These are phyloP conservation scores for Poeciliopsis retropinna DNA, from an alignment of 2,113 vertebrate genomes.

Conservation along the genomic window DNA sequence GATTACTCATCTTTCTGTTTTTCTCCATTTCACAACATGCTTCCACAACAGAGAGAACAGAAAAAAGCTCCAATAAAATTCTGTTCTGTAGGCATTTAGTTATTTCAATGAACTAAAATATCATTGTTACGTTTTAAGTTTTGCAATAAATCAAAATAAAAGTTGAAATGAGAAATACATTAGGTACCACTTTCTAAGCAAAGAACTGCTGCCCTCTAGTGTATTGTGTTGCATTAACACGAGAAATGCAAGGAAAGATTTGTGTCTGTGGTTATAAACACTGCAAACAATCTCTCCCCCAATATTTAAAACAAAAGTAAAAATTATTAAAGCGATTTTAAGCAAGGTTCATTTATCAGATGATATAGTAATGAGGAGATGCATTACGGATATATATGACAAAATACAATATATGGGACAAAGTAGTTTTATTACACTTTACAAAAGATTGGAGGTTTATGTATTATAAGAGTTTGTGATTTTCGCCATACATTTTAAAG, in stretches of 20 bases:
- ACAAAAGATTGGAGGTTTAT: too few relatives aligned
- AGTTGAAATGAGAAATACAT: neutral
- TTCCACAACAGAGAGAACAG: neutral
- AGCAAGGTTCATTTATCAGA: too few relatives aligned
- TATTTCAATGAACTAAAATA: neutral
- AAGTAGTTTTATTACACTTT: too few relatives aligned
- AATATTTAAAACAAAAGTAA: too few relatives aligned
- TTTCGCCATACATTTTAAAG: too few relatives aligned
- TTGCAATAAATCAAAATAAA: neutral
- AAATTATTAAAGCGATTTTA: too few relatives aligned
- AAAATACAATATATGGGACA: too few relatives aligned
- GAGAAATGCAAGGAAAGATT: neutral
- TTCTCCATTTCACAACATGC: neutral
- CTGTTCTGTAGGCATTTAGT: neutral
- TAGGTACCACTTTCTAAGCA: neutral
- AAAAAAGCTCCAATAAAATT: neutral
- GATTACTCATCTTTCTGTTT: constrained; percentile 7
- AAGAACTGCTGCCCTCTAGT: constrained; percentile 71
- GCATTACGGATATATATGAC: too few relatives aligned
- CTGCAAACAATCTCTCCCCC: neutral
- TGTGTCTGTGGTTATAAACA: neutral
- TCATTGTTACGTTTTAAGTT: neutral
- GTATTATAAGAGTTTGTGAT: too few relatives aligned
- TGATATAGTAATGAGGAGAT: too few relatives aligned
- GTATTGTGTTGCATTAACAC: constrained; percentile 40